Evolutionary conservation across 2,888 invertebrate species (phyloP).

Genomic region (Aethes cnicana): DNA sequence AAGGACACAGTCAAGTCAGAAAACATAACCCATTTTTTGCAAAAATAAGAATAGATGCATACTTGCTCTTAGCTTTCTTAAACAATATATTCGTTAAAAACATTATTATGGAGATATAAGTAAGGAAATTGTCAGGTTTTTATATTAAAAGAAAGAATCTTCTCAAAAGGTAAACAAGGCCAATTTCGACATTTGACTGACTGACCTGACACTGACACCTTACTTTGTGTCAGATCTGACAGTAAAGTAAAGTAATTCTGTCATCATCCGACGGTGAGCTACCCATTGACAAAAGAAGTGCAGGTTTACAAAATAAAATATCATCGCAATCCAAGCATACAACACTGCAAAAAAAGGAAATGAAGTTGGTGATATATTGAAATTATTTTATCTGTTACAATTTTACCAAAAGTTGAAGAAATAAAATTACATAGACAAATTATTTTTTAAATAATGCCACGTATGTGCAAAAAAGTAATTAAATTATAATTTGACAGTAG

Average conservation of each 20-base stretch:
- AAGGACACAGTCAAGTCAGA: background rate
- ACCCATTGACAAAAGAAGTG: background rate
- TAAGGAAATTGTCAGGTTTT: background rate
- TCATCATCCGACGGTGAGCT: background rate
- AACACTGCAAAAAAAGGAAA: background rate
- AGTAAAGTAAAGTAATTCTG: background rate
- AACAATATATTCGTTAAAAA: constrained; percentile 87
- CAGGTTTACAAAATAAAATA: background rate
- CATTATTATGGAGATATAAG: constrained; percentile 76
- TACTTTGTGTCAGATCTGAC: background rate
- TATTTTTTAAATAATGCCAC: constrained; percentile 48
- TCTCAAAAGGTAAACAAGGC: background rate
- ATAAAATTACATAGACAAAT: constrained; percentile 39
- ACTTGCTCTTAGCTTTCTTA: constrained; percentile 91
- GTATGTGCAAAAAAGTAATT: constrained; percentile 52
- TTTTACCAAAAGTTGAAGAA: constrained; percentile 50
- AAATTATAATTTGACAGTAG: constrained; percentile 56
- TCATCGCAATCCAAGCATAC: background rate
- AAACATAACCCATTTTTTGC: background rate
- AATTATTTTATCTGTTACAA: constrained; percentile 27
- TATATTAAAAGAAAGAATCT: too few relatives aligned
- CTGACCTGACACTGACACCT: background rate
- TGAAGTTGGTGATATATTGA: constrained; percentile 6
- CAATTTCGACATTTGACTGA: background rate
- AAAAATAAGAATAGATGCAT: constrained; percentile 54